Conservation (phyloP, 2,888 invertebrate species). For the Ochropleura leucogaster region DNA sequence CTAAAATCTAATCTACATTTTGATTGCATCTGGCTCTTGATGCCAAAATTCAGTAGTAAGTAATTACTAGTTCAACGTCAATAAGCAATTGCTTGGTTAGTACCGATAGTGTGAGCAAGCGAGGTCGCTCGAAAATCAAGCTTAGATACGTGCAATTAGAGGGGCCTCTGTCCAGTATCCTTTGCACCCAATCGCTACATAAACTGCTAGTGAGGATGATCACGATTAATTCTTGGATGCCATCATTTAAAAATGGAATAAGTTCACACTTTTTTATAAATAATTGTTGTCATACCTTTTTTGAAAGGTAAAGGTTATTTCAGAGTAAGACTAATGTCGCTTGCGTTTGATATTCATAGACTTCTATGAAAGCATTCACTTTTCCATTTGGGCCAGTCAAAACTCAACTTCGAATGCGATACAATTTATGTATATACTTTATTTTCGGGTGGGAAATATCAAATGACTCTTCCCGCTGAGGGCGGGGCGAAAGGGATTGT, state of each 20-base stretch:
- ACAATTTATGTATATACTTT: too few relatives aligned
- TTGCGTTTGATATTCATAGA: too few relatives aligned
- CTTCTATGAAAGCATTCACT: too few relatives aligned
- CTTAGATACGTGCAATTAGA: conserved; percentile 34
- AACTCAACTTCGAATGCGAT: too few relatives aligned
- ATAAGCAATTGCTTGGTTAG: conserved; percentile 32
- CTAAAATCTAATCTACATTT: not conserved
- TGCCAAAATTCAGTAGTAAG: conserved; percentile 25
- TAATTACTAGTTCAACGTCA: conserved; percentile 28
- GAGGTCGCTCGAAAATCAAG: conserved; percentile 20
- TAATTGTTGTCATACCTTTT: not conserved
- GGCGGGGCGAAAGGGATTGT: too few relatives aligned
- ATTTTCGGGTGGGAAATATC: too few relatives aligned
- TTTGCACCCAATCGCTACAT: conserved; percentile 13
- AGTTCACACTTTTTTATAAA: not conserved
- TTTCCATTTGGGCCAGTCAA: too few relatives aligned
- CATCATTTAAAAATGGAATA: conserved; percentile 9
- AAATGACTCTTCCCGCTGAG: too few relatives aligned
- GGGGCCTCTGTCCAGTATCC: conserved; percentile 26
- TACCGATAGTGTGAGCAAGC: conserved; percentile 9
- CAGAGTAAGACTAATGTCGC: too few relatives aligned
- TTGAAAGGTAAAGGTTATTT: too few relatives aligned
- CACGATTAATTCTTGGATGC: not conserved
- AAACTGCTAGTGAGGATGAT: not conserved
- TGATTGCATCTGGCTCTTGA: not conserved